Evolutionary conservation across 2,113 vertebrate species (phyloP).

Genomic region (Mungos mungo): DNA sequence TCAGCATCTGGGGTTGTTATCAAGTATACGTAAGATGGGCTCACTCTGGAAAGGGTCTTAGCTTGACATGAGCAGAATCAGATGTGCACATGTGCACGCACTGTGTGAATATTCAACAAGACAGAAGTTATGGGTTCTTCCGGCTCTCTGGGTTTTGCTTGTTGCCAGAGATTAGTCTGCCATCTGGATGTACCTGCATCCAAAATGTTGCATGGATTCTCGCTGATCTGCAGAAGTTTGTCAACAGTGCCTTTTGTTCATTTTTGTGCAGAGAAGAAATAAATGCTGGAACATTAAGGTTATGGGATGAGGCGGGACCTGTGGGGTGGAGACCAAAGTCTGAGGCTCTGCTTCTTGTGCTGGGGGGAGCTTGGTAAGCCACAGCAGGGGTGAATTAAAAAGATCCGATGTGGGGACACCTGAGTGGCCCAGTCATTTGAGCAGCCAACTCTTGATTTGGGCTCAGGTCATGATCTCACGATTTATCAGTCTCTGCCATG

Average conservation of each 20-base stretch:
- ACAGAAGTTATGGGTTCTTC: slow-evolving; percentile 37
- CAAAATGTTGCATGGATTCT: slow-evolving; percentile 26
- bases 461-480: too few relatives aligned
- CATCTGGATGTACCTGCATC: slow-evolving; percentile 76
- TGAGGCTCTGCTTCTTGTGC: not conserved
- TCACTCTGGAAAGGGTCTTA: slow-evolving; percentile 32
- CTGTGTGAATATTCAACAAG: slow-evolving; percentile 56
- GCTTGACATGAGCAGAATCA: not conserved
- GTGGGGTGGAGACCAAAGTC: not conserved
- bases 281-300: not conserved
- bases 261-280: slow-evolving; percentile 8
- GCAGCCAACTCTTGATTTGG: too few relatives aligned
- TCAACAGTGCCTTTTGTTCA: slow-evolving; percentile 25
- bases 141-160: slow-evolving; percentile 16
- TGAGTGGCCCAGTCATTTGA: too few relatives aligned
- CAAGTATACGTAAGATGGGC: not conserved
- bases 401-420: not conserved
- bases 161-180: slow-evolving; percentile 71
- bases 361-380: not conserved
- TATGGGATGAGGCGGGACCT: not conserved
- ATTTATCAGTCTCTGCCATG: too few relatives aligned
- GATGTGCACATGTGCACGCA: not conserved
- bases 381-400: not conserved
- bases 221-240: slow-evolving; percentile 58
- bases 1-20: slow-evolving; percentile 47